Percentiles rank a stretch among this genome's conserved stretches.
Evolutionary conservation across 2,113 vertebrate species (phyloP).

Genomic region (Garra rufa): DNA sequence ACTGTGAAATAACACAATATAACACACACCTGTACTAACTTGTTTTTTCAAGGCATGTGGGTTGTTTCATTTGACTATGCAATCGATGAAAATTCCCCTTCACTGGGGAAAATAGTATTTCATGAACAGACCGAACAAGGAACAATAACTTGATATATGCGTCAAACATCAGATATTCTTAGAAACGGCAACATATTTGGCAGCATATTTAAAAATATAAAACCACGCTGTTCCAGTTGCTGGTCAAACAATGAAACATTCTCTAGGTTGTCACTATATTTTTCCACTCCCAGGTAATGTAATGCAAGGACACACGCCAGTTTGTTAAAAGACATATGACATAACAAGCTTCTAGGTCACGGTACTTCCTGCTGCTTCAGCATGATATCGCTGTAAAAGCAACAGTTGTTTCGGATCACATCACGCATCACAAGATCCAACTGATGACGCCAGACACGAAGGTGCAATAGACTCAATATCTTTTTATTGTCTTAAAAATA

Average conservation of each 20-base stretch:
- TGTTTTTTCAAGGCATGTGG: not conserved
- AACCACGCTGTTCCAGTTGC: not conserved
- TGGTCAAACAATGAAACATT: not conserved
- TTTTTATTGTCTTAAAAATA: constrained; percentile 76
- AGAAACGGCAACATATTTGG: not conserved
- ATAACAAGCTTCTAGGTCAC: not conserved
- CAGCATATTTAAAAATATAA: not conserved
- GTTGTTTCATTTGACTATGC: not conserved
- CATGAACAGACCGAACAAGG: not conserved
- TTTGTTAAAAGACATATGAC: not conserved
- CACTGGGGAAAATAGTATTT: not conserved
- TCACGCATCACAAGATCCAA: not conserved
- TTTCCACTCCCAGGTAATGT: not conserved
- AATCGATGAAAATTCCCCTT: not conserved
- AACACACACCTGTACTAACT: not conserved
- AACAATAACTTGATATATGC: not conserved
- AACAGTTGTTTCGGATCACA: not conserved
- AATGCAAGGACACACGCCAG: not conserved
- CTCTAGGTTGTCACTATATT: not conserved
- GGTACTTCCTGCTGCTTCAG: constrained; percentile 21
- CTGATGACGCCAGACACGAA: not conserved
- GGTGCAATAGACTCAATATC: constrained; percentile 1
- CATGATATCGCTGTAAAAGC: not conserved
- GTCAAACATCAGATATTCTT: not conserved
- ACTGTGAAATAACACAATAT: too few species aligned